These are phyloP conservation scores for Geococcyx californianus DNA, from an alignment of 2,113 vertebrate species.

Conservation along the genomic window DNA sequence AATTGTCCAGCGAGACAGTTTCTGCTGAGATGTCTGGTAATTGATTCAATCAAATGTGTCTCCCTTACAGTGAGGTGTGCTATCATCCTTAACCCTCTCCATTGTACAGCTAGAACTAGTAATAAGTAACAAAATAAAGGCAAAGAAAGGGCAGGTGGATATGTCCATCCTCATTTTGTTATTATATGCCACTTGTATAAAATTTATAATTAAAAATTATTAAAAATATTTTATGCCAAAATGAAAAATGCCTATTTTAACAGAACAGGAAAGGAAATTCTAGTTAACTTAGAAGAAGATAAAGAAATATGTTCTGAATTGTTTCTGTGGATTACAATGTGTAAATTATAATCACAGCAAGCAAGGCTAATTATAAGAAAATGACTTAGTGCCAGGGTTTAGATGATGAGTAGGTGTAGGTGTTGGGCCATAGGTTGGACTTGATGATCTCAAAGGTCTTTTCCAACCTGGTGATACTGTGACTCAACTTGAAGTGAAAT, in stretches of 20 bases:
- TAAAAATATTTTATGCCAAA: not conserved
- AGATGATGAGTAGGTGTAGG: too few species aligned
- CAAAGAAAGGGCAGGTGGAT: not conserved
- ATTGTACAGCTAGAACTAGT: not conserved
- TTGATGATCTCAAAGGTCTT: too few species aligned
- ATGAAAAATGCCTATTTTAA: not conserved
- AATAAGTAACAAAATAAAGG: not conserved
- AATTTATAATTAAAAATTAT: not conserved
- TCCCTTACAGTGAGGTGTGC: not conserved
- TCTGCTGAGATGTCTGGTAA: not conserved
- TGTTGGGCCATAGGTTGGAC: too few species aligned
- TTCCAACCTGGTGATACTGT: too few species aligned
- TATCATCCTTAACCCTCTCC: not conserved
- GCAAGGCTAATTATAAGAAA: not conserved
- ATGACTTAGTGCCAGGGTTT: too few species aligned
- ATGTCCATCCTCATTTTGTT: not conserved
- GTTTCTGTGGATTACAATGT: not conserved
- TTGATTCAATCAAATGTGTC: not conserved
- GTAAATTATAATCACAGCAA: not conserved
- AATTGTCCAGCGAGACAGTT: not conserved
- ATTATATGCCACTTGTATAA: not conserved
- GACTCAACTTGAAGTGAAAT: not conserved
- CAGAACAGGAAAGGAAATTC: not conserved
- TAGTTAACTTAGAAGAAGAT: not conserved
- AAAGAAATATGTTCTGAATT: not conserved